These are phyloP conservation scores for mouse (Mus musculus) DNA, from an alignment of 2,113 vertebrate species.

Conservation along the genomic window DNA sequence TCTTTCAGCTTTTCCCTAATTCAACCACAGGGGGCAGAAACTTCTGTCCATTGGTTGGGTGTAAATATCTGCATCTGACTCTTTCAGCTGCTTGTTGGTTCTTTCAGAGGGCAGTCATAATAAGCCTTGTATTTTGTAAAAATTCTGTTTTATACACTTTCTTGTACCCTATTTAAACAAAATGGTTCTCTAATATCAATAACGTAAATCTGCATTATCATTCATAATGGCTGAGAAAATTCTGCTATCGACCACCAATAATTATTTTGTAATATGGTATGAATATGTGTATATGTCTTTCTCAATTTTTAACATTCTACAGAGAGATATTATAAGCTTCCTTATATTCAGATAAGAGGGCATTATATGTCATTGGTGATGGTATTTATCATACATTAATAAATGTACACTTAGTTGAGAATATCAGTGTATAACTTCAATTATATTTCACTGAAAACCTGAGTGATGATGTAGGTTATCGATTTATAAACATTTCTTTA, in stretches of 20 bases:
- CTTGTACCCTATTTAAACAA: neutral
- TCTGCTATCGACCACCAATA: neutral
- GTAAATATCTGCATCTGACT: too few species aligned
- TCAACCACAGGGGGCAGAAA: too few species aligned
- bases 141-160: neutral
- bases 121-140: neutral
- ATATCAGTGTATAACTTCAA: neutral
- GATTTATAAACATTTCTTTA: neutral
- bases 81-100: too few species aligned
- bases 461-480: neutral
- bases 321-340: neutral
- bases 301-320: neutral
- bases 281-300: neutral
- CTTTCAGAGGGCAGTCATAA: too few species aligned
- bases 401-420: neutral
- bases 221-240: neutral
- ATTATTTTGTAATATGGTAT: neutral
- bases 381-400: neutral
- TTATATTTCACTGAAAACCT: neutral
- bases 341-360: neutral
- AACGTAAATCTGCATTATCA: neutral
- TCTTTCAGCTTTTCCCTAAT: too few species aligned
- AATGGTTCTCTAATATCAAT: neutral
- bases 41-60: too few species aligned
- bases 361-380: neutral